These are phyloP conservation scores for Pristionchus mayeri DNA, from an alignment of 2,888 invertebrate species.

Conservation along the genomic window DNA sequence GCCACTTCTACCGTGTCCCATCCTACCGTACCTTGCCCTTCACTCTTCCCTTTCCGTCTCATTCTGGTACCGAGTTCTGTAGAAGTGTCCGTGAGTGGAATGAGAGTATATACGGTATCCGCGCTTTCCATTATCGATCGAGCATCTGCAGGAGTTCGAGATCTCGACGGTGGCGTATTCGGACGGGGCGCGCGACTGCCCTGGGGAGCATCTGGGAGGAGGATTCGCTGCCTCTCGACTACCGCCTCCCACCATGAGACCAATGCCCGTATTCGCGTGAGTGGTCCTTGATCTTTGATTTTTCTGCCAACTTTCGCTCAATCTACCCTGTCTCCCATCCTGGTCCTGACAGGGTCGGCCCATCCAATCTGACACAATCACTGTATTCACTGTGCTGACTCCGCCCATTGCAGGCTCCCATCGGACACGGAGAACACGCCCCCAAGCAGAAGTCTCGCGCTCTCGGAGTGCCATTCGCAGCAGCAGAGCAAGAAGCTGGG, in stretches of 20 bases:
- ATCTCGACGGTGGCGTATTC: not conserved
- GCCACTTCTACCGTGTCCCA: no score
- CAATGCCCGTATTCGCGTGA: not conserved
- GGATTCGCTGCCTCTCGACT: not conserved
- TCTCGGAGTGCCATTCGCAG: not conserved
- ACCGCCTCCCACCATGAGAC: not conserved
- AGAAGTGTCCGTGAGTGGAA: no score
- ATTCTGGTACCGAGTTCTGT: no score
- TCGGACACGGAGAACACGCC: not conserved
- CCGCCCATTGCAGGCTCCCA: not conserved
- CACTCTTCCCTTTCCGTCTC: no score
- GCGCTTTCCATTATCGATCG: no score
- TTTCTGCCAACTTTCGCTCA: not conserved
- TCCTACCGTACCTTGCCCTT: no score
- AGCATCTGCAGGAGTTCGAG: conserved; percentile 9
- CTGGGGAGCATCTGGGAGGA: not conserved
- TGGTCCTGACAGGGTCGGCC: no score
- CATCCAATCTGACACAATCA: no score
- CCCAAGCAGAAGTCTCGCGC: not conserved
- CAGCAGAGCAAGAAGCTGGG: not conserved
- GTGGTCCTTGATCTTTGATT: not conserved
- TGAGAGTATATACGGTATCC: no score
- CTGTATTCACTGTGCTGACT: no score
- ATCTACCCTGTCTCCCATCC: no score
- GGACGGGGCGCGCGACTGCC: not conserved